Percentiles rank a stretch among this genome's conserved stretches.
phyloP scores from a whole-genome alignment of 1,140 invertebrate genomes.

The Cyrtorhinus lividipennis region DNA sequence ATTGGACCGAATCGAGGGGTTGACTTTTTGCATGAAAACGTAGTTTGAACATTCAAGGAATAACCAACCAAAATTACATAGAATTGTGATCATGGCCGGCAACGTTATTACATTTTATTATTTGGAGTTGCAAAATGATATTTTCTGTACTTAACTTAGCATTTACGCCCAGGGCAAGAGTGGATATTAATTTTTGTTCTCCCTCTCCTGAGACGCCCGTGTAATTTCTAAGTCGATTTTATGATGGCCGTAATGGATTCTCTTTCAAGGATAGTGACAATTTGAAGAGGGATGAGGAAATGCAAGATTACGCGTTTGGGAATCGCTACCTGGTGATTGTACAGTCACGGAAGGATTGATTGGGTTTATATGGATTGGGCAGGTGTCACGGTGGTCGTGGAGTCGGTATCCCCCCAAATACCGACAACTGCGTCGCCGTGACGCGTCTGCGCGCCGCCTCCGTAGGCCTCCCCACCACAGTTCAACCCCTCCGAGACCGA shows the following conservation, averaged over 20 bases:
- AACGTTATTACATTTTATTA: too few species aligned
- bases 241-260: background rate
- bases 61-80: too few species aligned
- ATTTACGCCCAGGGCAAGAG: too few species aligned
- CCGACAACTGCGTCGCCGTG: background rate
- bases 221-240: too few species aligned
- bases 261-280: background rate
- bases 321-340: background rate
- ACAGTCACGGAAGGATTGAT: constrained; percentile 1
- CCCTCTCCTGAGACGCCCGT: too few species aligned
- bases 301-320: background rate
- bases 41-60: too few species aligned
- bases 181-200: too few species aligned
- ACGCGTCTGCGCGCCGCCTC: background rate
- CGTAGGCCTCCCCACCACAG: background rate
- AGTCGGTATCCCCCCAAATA: background rate
- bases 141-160: too few species aligned
- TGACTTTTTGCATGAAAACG: too few species aligned
- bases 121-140: too few species aligned
- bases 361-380: constrained; percentile 7
- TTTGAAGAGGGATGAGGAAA: background rate
- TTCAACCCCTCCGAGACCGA: background rate
- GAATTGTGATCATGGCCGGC: too few species aligned
- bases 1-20: too few species aligned
- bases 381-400: background rate